Conservation (phyloP, 2,113 vertebrate genomes). For the Melospiza melodia region DNA sequence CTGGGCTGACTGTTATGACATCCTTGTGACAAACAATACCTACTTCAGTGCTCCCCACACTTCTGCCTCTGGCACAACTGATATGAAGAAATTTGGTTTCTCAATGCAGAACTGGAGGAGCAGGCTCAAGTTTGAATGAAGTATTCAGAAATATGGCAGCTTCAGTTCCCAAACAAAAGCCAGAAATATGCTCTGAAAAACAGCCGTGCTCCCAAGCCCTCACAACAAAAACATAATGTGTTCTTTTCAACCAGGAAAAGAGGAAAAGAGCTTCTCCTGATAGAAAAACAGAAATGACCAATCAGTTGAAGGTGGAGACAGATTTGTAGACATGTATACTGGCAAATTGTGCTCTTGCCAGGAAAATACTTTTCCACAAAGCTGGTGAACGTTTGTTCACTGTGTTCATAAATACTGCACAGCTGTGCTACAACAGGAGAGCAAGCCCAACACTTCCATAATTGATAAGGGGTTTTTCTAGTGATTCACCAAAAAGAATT, state of each 20-base stretch:
- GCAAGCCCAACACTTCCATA: not conserved
- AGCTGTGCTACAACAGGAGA: slow-evolving; percentile 10
- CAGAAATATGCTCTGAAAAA: slow-evolving; percentile 19
- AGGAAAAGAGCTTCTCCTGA: not conserved
- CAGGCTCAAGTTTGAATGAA: not conserved
- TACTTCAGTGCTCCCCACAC: not conserved
- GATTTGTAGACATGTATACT: not conserved
- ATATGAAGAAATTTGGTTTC: slow-evolving; percentile 29
- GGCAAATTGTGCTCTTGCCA: not conserved
- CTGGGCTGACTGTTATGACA: not conserved
- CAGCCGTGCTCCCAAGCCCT: not conserved
- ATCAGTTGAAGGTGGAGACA: not conserved
- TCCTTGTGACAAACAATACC: not conserved
- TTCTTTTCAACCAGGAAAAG: slow-evolving; percentile 4
- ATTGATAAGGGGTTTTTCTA: slow-evolving; percentile 35
- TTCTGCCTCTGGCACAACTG: slow-evolving; percentile 18
- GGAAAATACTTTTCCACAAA: not conserved
- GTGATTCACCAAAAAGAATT: slow-evolving; percentile 33
- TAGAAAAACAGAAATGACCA: not conserved
- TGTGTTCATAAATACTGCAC: not conserved
- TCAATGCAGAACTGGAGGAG: not conserved
- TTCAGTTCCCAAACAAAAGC: slow-evolving; percentile 33
- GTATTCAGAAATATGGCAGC: slow-evolving; percentile 24
- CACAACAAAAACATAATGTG: not conserved
- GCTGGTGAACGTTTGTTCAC: not conserved